Percentiles rank a stretch among this genome's conserved stretches.
Evolutionary conservation across 2,888 invertebrate genomes (phyloP).

Genomic region (Chrysotoxum bicinctum): DNA sequence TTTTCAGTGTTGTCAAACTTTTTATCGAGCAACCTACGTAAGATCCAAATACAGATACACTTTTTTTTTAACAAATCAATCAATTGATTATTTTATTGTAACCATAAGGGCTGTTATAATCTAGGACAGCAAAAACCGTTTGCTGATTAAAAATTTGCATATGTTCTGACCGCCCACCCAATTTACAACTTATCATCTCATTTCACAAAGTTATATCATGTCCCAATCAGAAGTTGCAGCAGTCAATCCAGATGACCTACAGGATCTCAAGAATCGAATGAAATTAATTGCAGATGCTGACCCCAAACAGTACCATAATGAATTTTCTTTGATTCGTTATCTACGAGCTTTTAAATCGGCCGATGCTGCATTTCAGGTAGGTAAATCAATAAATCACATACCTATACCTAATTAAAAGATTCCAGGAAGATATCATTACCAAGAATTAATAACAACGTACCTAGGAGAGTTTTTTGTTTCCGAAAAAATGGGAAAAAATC

Average conservation of each 20-base stretch:
- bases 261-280: conserved; percentile 87
- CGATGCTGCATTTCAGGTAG: conserved; percentile 89
- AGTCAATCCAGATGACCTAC: conserved; percentile 85
- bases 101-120: conserved; percentile 15
- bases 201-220: conserved; percentile 75
- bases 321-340: conserved; percentile 87
- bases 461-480: background rate
- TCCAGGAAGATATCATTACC: background rate
- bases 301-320: conserved; percentile 89
- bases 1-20: conserved; percentile 63
- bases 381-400: conserved; percentile 72
- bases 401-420: background rate
- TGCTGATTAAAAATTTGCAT: conserved; percentile 25
- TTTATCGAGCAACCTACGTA: conserved; percentile 31
- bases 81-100: conserved; percentile 23
- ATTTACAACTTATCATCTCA: conserved; percentile 3
- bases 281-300: conserved; percentile 88
- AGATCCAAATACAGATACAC: conserved; percentile 6
- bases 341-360: conserved; percentile 88
- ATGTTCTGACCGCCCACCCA: conserved; percentile 31
- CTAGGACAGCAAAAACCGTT: conserved; percentile 1
- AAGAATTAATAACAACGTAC: background rate
- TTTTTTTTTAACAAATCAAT: conserved; percentile 43
- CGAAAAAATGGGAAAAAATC: background rate
- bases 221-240: conserved; percentile 80